These are phyloP conservation scores for Bembecia ichneumoniformis DNA, from an alignment of 2,888 invertebrate genomes.

Conservation along the genomic window DNA sequence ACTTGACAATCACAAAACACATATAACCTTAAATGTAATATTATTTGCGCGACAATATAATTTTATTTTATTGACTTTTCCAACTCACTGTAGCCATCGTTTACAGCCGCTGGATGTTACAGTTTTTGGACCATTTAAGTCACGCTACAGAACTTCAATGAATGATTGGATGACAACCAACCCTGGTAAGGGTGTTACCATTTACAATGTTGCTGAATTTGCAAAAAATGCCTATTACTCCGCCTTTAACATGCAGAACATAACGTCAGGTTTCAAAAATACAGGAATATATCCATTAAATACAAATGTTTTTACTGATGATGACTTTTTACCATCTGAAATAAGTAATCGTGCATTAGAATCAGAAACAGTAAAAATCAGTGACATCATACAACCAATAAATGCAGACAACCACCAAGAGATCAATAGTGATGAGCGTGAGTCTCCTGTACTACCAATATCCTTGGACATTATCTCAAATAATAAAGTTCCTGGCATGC, in stretches of 20 bases:
- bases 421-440: not conserved
- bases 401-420: not conserved
- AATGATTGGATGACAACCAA: conserved; percentile 13
- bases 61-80: conserved; percentile 10
- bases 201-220: not conserved
- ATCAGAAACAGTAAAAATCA: not conserved
- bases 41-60: conserved; percentile 2
- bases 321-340: not conserved
- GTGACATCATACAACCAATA: not conserved
- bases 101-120: conserved; percentile 12
- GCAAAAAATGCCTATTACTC: not conserved
- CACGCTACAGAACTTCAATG: conserved; percentile 8
- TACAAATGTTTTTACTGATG: not conserved
- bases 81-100: conserved; percentile 14
- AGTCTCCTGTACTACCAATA: not conserved
- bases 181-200: conserved; percentile 9
- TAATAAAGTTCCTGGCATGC: not conserved
- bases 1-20: conserved; percentile 1
- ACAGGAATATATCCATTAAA: not conserved
- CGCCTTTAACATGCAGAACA: not conserved
- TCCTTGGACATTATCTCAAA: not conserved
- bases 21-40: conserved; percentile 1
- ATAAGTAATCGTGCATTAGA: not conserved
- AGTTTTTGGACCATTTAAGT: conserved; percentile 11
- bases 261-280: not conserved